Base-by-base conservation (phyloP, 2,888 invertebrate species). In the Eulithis prunata region DNA sequence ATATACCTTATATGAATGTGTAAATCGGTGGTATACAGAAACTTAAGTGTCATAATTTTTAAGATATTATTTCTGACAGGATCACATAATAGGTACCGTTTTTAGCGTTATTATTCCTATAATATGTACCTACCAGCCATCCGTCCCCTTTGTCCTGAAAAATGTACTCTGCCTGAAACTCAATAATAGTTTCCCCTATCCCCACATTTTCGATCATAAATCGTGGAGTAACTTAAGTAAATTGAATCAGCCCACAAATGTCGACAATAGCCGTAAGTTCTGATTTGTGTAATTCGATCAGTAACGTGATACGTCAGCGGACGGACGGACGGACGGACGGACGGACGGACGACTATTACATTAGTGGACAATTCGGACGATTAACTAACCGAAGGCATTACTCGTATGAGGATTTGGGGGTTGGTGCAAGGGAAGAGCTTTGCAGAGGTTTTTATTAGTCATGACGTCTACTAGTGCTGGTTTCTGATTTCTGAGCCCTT, bases 341-440 rank as follows among this genome's bases (percentile, higher is more conserved):
- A 69, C 57, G 52, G 56, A 64, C 66, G 64, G 51, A 36, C 46
- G 38, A 59, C 72, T 73, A 78, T 78, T 69, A 74, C 75, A 76
- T 78, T 79, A 76, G 72, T 66, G 75, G 74, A 75, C 73, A 71
- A 74, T 75, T 70, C 55, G 38, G 69, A 70, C 73, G 71, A 72
- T 75, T 74, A 70, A 70, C 70, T 71, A 66, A 74, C 71, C 62
- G 68, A 51, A 61, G 53, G 63, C 49, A 64, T 64, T 68, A 63
- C 54, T 68, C 43, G 43, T 60, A 38, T 53, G 43, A 52, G 45
- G 49, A 46, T 13, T 36, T 36, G 38, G 5, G 28, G 62, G 7
- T 47, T 62, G 57, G 61, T 55, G 38, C 21, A 62, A 54, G 55
- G 8, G 12, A 36, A 0, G 6, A 8, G 54, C 41, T 8, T 41